Conservation (phyloP, 2,888 invertebrate species). For the Axea sp. region DNA sequence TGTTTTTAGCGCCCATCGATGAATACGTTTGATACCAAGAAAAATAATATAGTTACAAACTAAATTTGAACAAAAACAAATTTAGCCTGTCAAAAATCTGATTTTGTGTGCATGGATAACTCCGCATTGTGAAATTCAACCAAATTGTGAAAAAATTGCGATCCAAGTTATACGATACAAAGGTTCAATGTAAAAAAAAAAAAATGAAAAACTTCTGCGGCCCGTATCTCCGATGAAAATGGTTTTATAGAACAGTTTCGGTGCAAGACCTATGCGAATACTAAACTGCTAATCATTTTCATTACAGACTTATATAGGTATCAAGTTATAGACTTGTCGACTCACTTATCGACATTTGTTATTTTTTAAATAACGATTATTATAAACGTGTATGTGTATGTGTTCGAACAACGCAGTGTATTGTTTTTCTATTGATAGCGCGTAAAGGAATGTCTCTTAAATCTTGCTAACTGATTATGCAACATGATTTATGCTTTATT, state of each 20-base stretch:
- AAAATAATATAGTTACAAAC: slow-evolving; percentile 34
- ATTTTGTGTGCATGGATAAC: slow-evolving; percentile 29
- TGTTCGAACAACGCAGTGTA: not conserved
- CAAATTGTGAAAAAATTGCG: slow-evolving; percentile 44
- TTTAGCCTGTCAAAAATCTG: slow-evolving; percentile 39
- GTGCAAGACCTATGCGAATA: slow-evolving; percentile 9
- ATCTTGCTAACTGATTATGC: slow-evolving; percentile 35
- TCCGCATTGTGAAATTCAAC: slow-evolving; percentile 33
- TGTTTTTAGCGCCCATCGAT: slow-evolving; percentile 14
- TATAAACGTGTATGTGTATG: too few relatives aligned
- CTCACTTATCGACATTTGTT: too few relatives aligned
- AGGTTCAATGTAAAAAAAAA: slow-evolving; percentile 6
- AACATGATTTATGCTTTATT: slow-evolving; percentile 39
- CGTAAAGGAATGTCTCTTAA: slow-evolving; percentile 29
- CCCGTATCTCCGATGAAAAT: slow-evolving; percentile 22
- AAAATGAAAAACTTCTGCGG: slow-evolving; percentile 29
- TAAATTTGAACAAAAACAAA: slow-evolving; percentile 39
- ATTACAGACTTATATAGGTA: too few relatives aligned
- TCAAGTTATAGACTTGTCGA: too few relatives aligned
- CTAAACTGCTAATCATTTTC: slow-evolving; percentile 16
- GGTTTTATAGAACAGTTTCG: slow-evolving; percentile 15
- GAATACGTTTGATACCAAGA: slow-evolving; percentile 5
- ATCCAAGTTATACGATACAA: slow-evolving; percentile 37
- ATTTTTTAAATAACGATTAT: too few relatives aligned
- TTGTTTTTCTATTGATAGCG: slow-evolving; percentile 3